Evolutionary conservation across 2,888 invertebrate species (phyloP).

Genomic region (Dorcus parallelipipedus): DNA sequence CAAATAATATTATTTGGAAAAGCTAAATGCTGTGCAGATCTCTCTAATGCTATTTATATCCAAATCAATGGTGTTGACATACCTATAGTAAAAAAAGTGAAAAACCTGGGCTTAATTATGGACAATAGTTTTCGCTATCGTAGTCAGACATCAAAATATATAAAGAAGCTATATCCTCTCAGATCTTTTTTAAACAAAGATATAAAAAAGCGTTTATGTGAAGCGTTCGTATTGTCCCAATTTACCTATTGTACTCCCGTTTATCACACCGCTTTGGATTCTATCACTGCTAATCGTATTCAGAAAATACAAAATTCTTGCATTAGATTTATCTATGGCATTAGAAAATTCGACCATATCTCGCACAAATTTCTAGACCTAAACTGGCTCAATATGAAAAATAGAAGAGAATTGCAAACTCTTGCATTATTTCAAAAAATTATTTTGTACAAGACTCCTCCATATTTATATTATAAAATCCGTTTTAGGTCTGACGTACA

Average conservation of each 20-base stretch:
- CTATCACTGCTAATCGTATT: neutral
- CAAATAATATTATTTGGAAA: neutral
- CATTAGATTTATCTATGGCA: slow-evolving; percentile 6
- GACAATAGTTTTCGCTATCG: neutral
- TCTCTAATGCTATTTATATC: neutral
- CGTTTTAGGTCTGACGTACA: neutral
- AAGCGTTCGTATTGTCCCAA: slow-evolving; percentile 3
- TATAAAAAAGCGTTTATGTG: neutral
- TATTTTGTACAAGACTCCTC: too few relatives aligned
- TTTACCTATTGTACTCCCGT: slow-evolving; percentile 8
- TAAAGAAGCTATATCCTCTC: neutral
- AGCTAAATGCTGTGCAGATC: neutral
- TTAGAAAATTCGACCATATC: slow-evolving; percentile 1
- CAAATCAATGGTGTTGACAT: neutral
- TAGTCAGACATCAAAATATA: neutral
- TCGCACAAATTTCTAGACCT: slow-evolving; percentile 4
- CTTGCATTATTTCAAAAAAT: neutral
- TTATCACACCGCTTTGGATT: neutral
- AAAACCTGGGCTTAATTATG: neutral
- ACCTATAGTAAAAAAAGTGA: neutral
- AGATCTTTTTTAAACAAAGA: neutral
- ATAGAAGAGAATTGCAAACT: neutral
- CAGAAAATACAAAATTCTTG: slow-evolving; percentile 6
- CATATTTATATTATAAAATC: neutral
- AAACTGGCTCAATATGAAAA: slow-evolving; percentile 2